Evolutionary conservation across 1,140 invertebrate species (phyloP), one percentile per base, ranked within the genome.

Genomic region (Metaphire vulgaris): DNA sequence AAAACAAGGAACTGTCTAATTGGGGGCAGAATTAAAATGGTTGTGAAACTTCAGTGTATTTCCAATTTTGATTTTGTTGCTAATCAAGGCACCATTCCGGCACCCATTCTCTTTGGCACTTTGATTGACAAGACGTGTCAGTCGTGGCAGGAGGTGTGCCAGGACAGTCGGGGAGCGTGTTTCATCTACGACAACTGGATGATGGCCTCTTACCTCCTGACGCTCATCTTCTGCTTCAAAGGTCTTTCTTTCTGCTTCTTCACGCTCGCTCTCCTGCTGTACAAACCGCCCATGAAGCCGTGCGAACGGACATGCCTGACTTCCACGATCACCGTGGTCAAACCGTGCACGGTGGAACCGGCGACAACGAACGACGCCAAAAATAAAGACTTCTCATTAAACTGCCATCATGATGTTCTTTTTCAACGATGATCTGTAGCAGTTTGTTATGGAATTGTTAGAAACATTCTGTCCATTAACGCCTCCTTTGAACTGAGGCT

Each of bases 51-150:
- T n/a, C n/a, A n/a, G n/a, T n/a, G n/a, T n/a, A n/a, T n/a, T n/a
- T n/a, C n/a, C n/a, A n/a, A n/a, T n/a, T n/a, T n/a, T n/a, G n/a
- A n/a, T n/a, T n/a, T n/a, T n/a, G n/a, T n/a, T n/a, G n/a, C n/a
- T n/a, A n/a, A n/a, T n/a, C n/a, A n/a, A 83, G 85, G 85, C 65
- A 84, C 84, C 16, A 87, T 87, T 69, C 86, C 86, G 1, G 85
- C 85, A 15, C 85, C 85, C 2, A 85, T 86, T 31, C 72, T 87
- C 16, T 86, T 86, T 77, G 86, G 86, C n/a, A 81, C 81, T 28
- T 80, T 86, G 33, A 83, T 87, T 32, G 86, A 87, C 79, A 75
- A 83, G 29, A 82, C 85, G 1, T 87, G 86, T 76, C 74, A 78
- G 29, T 76, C 87, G 14, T 86, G 86, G 86, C 82, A 83, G 77